Base-by-base conservation (phyloP, 1,140 invertebrate species). In the Zophobas atratus region DNA sequence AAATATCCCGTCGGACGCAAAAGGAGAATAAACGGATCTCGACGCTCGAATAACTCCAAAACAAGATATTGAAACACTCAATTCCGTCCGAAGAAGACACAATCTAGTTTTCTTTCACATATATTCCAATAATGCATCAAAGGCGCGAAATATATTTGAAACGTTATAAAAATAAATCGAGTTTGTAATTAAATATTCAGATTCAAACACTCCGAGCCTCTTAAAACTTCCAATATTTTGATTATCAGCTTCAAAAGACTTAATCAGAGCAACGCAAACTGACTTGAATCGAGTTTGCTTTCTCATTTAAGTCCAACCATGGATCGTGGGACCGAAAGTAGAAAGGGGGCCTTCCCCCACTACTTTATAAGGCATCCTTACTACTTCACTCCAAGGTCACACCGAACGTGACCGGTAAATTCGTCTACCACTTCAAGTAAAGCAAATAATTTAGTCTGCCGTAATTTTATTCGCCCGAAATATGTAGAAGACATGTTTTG, bases 41-140 rank as follows among this genome's bases (percentile, higher is more conserved):
- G n/a, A 32, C 3, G 56, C 4, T 60, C 36, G 32, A 48, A n/a
- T 48, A 33, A 39, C 39, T 38, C 43, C 60, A 67, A 67, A 67
- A 67, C 60, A 67, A 67, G 60, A 67, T 67, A 67, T 32, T 51
- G 57, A 63, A 63, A 56, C 36, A 63, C 57, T 63, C 57, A 63
- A 43, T 67, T 67, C 43, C 33, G n/a, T 43, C n/a, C 38, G 39
- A 8, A 67, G 20, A 2, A 67, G 39, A 67, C 8, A 39, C 60
- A 67, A 43, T 51, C 49, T 51, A 2, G 49, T 51, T 20, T 51
- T 20, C 49, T 2, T 4, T 51, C 4, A 8, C 3, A 46, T 46
- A 20, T 51, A 51, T 51, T 51, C 4, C 49, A 5, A 6, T 51
- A n/a, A 20, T 1, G 41, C 5, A 20, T 3, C 39, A 67, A 32